Evolutionary conservation across 2,888 invertebrate species (phyloP).

Genomic region (Chymomyza fuscimana): DNA sequence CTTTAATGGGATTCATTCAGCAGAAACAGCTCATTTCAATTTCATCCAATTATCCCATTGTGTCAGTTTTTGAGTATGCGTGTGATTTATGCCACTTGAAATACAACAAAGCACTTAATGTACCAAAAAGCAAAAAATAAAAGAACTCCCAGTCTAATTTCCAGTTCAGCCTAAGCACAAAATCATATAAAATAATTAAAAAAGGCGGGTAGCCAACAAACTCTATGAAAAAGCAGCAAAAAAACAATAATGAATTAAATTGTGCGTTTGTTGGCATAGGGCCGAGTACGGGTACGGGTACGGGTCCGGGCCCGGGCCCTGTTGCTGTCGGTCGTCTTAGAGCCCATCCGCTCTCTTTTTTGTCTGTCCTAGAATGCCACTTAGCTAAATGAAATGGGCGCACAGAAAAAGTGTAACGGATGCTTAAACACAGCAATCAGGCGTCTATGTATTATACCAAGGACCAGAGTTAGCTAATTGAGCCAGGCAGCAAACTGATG

Average conservation of each 20-base stretch:
- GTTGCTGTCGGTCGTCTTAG: background rate
- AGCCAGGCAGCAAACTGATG: slow-evolving; percentile 1
- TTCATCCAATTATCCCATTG: slow-evolving; percentile 63
- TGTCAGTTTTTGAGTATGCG: slow-evolving; percentile 51
- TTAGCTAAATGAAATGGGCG: slow-evolving; percentile 56
- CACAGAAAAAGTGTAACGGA: slow-evolving; percentile 41
- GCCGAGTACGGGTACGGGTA: slow-evolving; percentile 16
- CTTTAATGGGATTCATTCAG: slow-evolving; percentile 6
- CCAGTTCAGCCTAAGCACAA: background rate
- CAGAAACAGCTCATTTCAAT: slow-evolving; percentile 61
- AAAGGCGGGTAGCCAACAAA: background rate
- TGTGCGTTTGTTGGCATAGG: background rate
- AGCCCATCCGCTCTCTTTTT: background rate
- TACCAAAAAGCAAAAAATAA: slow-evolving; percentile 16
- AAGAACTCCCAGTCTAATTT: background rate
- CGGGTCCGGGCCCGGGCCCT: background rate
- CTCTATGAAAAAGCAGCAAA: slow-evolving; percentile 11
- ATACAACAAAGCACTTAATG: slow-evolving; percentile 54
- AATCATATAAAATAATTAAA: slow-evolving; percentile 49
- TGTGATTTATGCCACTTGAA: slow-evolving; percentile 69
- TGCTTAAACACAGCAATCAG: slow-evolving; percentile 19
- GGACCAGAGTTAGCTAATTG: background rate
- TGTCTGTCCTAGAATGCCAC: slow-evolving; percentile 30
- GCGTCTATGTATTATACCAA: slow-evolving; percentile 1
- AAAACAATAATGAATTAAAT: background rate